Evolutionary conservation across 2,113 vertebrate genomes (phyloP).

Genomic region (Saiga tatarica): DNA sequence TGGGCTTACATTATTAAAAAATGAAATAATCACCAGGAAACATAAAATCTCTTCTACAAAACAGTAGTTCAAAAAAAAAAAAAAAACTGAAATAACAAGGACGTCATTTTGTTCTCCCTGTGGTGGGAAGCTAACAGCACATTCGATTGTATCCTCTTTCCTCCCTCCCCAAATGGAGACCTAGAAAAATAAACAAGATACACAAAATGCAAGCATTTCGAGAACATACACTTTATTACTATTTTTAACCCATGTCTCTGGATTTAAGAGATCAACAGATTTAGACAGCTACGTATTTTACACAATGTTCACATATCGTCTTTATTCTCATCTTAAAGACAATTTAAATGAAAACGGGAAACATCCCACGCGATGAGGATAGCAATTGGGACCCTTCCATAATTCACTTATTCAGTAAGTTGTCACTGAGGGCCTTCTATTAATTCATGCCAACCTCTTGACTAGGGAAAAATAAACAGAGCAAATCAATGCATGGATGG

Average conservation of each 20-base stretch:
- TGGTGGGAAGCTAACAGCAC: background rate
- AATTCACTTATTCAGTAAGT: background rate
- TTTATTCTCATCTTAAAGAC: background rate
- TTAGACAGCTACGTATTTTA: background rate
- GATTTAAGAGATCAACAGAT: background rate
- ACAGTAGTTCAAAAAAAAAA: background rate
- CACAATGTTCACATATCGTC: background rate
- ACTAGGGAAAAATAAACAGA: background rate
- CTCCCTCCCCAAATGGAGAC: background rate
- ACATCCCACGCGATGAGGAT: background rate
- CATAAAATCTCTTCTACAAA: background rate
- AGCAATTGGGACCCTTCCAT: background rate
- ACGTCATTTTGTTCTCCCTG: background rate
- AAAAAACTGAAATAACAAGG: background rate
- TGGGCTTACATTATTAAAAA: background rate
- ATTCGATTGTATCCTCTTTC: background rate
- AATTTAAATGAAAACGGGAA: background rate
- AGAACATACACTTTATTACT: background rate
- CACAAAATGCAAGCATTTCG: background rate
- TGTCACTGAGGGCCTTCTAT: too few relatives aligned
- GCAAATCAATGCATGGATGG: background rate
- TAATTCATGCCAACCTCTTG: background rate
- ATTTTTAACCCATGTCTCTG: background rate
- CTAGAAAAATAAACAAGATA: background rate
- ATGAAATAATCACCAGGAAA: constrained; percentile 16